phyloP scores from a whole-genome alignment of 2,888 invertebrate genomes.

The Latheticus oryzae region DNA sequence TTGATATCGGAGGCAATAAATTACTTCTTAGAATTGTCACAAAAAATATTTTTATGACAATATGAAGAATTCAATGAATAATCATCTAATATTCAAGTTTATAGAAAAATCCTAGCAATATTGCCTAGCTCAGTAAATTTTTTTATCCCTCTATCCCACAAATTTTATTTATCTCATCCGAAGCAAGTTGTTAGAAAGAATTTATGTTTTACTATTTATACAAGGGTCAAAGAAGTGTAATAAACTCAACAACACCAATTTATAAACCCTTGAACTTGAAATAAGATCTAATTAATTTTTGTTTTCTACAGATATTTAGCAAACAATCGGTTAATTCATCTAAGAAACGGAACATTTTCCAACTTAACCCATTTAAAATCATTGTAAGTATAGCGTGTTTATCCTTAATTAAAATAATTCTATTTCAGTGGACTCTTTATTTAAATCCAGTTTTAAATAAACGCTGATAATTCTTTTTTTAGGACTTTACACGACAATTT shows the following conservation, averaged over 20 bases:
- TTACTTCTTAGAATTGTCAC: not conserved
- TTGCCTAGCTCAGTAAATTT: too few relatives aligned
- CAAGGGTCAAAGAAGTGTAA: slow-evolving; percentile 14
- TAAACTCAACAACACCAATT: slow-evolving; percentile 10
- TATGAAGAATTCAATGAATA: too few relatives aligned
- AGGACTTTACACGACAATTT: slow-evolving; percentile 67
- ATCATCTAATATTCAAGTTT: too few relatives aligned
- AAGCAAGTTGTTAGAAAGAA: slow-evolving; percentile 21
- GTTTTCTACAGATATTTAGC: slow-evolving; percentile 66
- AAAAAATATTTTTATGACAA: not conserved
- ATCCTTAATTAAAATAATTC: not conserved
- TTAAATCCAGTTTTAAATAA: slow-evolving; percentile 3
- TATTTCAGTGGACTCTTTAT: slow-evolving; percentile 2
- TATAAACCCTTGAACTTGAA: slow-evolving; percentile 12
- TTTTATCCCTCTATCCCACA: slow-evolving; percentile 15
- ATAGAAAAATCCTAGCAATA: too few relatives aligned
- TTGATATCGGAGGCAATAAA: not conserved
- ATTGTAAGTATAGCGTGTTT: slow-evolving; percentile 61
- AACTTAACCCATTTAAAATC: slow-evolving; percentile 64
- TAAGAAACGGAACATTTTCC: slow-evolving; percentile 66
- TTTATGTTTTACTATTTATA: slow-evolving; percentile 24
- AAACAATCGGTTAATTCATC: slow-evolving; percentile 64
- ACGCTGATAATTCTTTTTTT: slow-evolving; percentile 45
- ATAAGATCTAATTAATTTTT: slow-evolving; percentile 45
- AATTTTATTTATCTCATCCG: slow-evolving; percentile 29